phyloP scores from a whole-genome alignment of 2,888 invertebrate genomes.

The Callosobruchus maculatus region DNA sequence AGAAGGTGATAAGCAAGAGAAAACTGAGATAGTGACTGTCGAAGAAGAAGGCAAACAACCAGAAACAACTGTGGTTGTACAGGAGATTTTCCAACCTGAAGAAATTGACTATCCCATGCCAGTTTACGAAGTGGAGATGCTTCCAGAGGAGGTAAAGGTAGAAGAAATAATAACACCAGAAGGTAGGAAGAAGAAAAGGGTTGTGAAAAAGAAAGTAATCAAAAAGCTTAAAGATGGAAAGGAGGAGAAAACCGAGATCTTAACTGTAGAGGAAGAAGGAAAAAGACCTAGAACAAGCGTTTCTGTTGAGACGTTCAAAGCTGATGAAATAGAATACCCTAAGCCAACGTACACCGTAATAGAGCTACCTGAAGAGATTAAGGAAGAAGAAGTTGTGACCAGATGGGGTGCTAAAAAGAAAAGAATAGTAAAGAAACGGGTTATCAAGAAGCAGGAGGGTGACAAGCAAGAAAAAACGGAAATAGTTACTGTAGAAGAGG shows the following conservation, averaged over 20 bases:
- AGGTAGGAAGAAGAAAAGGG: slow-evolving; percentile 62
- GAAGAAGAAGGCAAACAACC: slow-evolving; percentile 34
- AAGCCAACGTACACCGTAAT: slow-evolving; percentile 23
- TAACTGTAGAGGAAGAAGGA: slow-evolving; percentile 37
- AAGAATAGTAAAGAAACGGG: slow-evolving; percentile 44
- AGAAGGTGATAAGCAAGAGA: slow-evolving; percentile 38
- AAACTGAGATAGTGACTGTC: slow-evolving; percentile 35
- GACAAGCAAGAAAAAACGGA: slow-evolving; percentile 41
- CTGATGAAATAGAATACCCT: slow-evolving; percentile 20
- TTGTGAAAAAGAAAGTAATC: slow-evolving; percentile 31
- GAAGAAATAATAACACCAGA: slow-evolving; percentile 25
- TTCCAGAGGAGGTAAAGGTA: slow-evolving; percentile 31
- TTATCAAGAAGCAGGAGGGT: slow-evolving; percentile 47
- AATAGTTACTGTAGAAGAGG: slow-evolving; percentile 38
- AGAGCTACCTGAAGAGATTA: slow-evolving; percentile 19
- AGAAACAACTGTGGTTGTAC: slow-evolving; percentile 28
- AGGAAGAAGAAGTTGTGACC: slow-evolving; percentile 31
- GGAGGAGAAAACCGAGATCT: slow-evolving; percentile 40
- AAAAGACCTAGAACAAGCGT: slow-evolving; percentile 33
- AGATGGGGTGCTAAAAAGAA: slow-evolving; percentile 46
- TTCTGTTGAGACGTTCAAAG: slow-evolving; percentile 39
- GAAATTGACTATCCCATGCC: slow-evolving; percentile 4
- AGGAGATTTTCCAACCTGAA: slow-evolving; percentile 24
- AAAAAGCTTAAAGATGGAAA: slow-evolving; percentile 33
- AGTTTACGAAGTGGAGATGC: slow-evolving; percentile 22